Evolutionary conservation across 2,113 vertebrate genomes (phyloP).

Genomic region (Malaclemys terrapin): DNA sequence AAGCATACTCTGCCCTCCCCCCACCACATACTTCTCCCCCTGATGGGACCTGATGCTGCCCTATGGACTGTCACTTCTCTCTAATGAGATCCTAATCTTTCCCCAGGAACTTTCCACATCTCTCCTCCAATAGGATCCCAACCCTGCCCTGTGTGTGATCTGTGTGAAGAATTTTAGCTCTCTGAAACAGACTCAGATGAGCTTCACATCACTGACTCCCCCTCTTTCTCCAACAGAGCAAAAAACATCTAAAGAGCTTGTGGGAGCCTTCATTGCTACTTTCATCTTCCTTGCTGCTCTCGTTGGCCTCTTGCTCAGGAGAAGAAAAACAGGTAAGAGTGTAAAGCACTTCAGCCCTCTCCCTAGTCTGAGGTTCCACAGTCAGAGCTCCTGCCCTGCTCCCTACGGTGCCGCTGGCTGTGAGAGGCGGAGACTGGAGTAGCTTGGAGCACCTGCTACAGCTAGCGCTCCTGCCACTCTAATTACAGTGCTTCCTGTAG

Average conservation of each 20-base stretch:
- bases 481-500: background rate
- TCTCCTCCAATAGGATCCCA: background rate
- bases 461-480: background rate
- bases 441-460: background rate
- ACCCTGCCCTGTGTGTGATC: background rate
- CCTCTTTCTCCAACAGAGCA: conserved; percentile 40
- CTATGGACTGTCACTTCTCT: background rate
- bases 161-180: background rate
- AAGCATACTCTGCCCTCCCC: background rate
- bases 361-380: accelerated
- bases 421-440: background rate
- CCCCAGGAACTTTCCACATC: background rate
- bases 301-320: conserved; percentile 18
- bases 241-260: background rate
- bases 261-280: conserved; percentile 28
- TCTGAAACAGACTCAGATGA: background rate
- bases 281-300: conserved; percentile 38
- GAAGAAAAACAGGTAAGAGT: conserved; percentile 38
- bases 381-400: background rate
- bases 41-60: background rate
- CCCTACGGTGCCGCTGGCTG: background rate
- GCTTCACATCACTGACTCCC: background rate
- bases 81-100: background rate
- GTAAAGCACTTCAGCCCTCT: background rate
- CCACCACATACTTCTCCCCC: background rate